Conservation (phyloP, 2,797 vertebrate genomes). For the Lepus oiostolus region DNA sequence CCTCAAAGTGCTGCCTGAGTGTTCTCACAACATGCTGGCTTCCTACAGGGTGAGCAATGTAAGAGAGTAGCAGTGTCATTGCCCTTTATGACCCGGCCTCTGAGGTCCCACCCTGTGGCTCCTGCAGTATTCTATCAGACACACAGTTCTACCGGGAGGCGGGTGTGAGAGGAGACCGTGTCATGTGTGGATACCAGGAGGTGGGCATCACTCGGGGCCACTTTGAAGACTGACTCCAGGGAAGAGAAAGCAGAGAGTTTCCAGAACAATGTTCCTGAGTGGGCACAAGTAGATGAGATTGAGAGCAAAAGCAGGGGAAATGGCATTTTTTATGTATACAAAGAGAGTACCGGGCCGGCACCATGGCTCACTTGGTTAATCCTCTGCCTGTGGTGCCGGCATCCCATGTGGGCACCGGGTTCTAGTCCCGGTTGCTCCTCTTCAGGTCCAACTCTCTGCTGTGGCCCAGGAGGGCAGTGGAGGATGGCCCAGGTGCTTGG, state of each 20-base stretch:
- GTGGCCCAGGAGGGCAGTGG: too few species aligned
- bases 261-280: neutral
- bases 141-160: neutral
- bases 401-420: neutral
- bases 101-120: slow-evolving; percentile 19
- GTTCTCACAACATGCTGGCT: neutral
- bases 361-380: too few species aligned
- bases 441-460: too few species aligned
- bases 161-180: neutral
- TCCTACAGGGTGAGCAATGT: neutral
- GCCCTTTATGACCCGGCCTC: slow-evolving; percentile 40
- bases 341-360: too few species aligned
- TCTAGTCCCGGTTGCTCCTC: too few species aligned
- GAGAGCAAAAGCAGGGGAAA: neutral
- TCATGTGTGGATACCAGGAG: accelerated
- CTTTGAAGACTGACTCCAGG: neutral
- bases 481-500: too few species aligned
- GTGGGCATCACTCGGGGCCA: neutral
- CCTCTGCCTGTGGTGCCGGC: too few species aligned
- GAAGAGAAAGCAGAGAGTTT: neutral
- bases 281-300: too few species aligned
- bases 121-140: neutral
- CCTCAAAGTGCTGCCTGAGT: neutral
- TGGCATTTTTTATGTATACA: neutral
- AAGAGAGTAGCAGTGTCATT: neutral